Evolutionary conservation across 2,888 invertebrate species (phyloP).

Genomic region (Tipula helvola): DNA sequence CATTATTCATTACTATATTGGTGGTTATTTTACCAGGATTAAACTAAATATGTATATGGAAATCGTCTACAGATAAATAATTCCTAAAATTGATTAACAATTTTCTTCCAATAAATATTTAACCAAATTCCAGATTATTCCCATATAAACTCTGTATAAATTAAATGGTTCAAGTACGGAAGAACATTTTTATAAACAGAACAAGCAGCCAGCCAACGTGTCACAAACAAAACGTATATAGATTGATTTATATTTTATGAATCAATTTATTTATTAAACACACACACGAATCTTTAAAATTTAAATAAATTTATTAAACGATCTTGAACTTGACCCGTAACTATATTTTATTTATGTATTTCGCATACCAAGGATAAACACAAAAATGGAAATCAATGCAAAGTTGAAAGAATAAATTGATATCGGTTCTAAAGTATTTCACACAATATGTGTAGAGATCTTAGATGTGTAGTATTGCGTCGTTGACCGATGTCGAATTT

Average conservation of each 20-base stretch:
- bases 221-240: background rate
- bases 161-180: background rate
- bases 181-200: background rate
- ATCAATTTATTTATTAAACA: background rate
- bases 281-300: background rate
- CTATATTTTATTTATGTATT: background rate
- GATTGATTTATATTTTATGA: background rate
- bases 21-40: too few relatives aligned
- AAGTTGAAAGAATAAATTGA: background rate
- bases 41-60: too few relatives aligned
- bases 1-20: too few relatives aligned
- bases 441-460: background rate
- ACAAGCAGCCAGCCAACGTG: background rate
- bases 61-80: too few relatives aligned
- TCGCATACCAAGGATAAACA: background rate
- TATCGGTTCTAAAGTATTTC: background rate
- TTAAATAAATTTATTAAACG: background rate
- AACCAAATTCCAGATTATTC: background rate
- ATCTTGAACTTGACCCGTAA: background rate
- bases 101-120: background rate
- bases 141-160: background rate
- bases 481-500: background rate
- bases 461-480: background rate
- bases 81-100: background rate
- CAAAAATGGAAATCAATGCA: background rate